Evolutionary conservation across 2,113 vertebrate species (phyloP).

Genomic region (Columba livia): DNA sequence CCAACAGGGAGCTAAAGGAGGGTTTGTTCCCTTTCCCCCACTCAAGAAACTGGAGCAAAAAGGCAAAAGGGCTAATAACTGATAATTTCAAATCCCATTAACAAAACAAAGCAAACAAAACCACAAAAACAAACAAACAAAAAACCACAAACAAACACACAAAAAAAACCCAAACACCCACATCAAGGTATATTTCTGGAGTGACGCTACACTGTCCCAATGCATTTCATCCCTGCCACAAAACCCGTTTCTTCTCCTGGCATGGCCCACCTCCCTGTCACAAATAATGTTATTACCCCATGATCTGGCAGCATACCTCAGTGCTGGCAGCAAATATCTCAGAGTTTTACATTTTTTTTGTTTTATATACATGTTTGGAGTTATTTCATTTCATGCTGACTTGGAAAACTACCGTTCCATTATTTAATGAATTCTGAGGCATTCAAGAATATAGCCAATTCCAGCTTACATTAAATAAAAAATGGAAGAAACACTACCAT

Average conservation of each 20-base stretch:
- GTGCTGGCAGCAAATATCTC: background rate
- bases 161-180: too few species aligned
- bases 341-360: background rate
- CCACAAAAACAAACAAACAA: too few species aligned
- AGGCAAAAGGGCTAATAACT: background rate
- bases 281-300: background rate
- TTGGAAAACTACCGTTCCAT: constrained; percentile 6
- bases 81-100: background rate
- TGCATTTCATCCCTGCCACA: background rate
- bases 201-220: background rate
- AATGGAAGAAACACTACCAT: background rate
- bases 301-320: background rate
- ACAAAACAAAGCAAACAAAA: background rate
- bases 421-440: constrained; percentile 29
- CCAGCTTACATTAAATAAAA: background rate
- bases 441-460: constrained; percentile 11
- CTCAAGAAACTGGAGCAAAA: background rate
- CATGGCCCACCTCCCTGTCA: background rate
- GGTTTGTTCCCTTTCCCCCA: background rate
- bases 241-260: background rate
- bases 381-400: constrained; percentile 26
- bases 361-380: background rate
- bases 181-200: background rate
- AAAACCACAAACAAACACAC: too few species aligned
- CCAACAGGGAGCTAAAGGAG: background rate